phyloP scores from a whole-genome alignment of 2,888 invertebrate species.

The Terebella lapidaria region DNA sequence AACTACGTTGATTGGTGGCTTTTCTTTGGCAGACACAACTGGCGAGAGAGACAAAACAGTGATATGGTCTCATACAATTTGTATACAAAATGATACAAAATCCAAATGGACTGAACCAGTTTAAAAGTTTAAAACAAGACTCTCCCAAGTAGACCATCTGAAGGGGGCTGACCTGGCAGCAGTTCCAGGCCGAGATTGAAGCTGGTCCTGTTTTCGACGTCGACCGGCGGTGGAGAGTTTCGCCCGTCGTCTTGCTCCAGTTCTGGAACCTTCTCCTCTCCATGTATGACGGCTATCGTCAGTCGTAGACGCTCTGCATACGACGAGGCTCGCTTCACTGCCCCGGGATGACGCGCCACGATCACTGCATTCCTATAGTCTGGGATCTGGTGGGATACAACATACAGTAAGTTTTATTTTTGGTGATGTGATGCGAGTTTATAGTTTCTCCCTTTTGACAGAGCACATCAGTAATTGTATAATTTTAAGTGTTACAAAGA shows the following conservation, averaged over 20 bases:
- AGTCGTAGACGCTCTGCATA: slow-evolving; percentile 93
- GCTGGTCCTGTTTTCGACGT: slow-evolving; percentile 5
- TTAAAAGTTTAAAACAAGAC: neutral
- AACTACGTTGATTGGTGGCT: slow-evolving; percentile 98
- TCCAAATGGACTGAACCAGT: neutral
- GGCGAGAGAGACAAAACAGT: slow-evolving; percentile 48
- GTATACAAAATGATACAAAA: neutral
- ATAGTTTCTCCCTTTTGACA: too few species aligned
- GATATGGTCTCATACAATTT: neutral
- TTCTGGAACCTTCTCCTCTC: slow-evolving; percentile 77
- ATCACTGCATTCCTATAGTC: slow-evolving; percentile 98
- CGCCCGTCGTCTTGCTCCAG: slow-evolving; percentile 67
- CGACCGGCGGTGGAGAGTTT: slow-evolving; percentile 75
- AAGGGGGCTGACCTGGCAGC: slow-evolving; percentile 55
- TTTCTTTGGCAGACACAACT: slow-evolving; percentile 90
- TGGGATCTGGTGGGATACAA: slow-evolving; percentile 70
- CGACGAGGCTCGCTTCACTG: slow-evolving; percentile 96
- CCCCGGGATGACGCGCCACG: slow-evolving; percentile 96
- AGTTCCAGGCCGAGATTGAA: slow-evolving; percentile 63
- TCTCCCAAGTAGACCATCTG: neutral
- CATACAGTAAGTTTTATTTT: too few species aligned
- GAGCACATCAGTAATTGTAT: too few species aligned
- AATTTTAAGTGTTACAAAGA: too few species aligned
- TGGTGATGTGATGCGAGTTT: too few species aligned
- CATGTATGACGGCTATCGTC: slow-evolving; percentile 97